Base-by-base conservation (phyloP, 2,888 invertebrate species). In the Stomorhina lunata region DNA sequence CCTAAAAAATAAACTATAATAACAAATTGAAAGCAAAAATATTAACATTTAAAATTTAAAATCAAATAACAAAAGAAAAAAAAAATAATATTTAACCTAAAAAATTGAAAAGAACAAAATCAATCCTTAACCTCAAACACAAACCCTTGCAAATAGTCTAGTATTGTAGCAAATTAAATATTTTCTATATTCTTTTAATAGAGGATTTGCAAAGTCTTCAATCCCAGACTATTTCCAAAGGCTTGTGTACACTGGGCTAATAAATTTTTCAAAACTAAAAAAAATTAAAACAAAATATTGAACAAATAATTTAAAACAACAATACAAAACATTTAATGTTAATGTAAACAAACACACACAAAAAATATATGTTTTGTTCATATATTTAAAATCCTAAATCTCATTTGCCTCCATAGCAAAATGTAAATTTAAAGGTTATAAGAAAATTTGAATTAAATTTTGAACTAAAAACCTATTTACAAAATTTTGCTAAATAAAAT, bases 401-500 rank as follows among this genome's bases (percentile, higher is more conserved):
- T n/a, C 40, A 32, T 69, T 63, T 63, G 77, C 53, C 17, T 34
- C 1, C 40, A 79, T 48, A 63, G 53, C 37, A 66, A 66, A 53
- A n/a, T 61, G 34, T 50, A 4, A 59, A 29, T 29, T 32, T 45
- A 27, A 48, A 68, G 4, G 10, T 7, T 25, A 66, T 50, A 40
- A 50, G 12, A 3, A 27, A 20, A 32, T 22, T 25, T 20, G 6
- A 61, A 25, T 12, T 12, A 27, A 78, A 53, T 15, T n/a, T n/a
- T n/a, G 59, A 22, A 86, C 84, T 86, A 84, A 86, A 83, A 50
- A 73, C 77, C 55, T 81, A 84, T 83, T 80, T 85, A 84, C 85
- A 81, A 85, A 66, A 57, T n/a, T 69, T 82, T 84, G 86, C 87
- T 87, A 86, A 84, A 84, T 81, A 78, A 88, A 86, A 45, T 43